Evolutionary conservation across 2,113 vertebrate species (phyloP), one percentile per base, ranked within the genome.

Genomic region (Casuarius casuarius): DNA sequence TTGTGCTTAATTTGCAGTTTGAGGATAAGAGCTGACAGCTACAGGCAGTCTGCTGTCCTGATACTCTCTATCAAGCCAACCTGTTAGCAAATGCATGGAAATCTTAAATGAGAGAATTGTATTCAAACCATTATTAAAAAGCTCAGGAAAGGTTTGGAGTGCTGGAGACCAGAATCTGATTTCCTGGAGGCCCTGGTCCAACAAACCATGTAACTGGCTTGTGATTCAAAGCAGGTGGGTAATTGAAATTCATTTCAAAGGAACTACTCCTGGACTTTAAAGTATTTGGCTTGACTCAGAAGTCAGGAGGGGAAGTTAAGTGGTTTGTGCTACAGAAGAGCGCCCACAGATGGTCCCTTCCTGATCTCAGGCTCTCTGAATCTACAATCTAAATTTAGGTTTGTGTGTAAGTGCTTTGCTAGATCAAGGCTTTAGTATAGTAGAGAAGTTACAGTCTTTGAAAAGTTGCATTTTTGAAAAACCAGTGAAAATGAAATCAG

Each of bases 211-310:
- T 91, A 95, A 91, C 85, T 92, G 75, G 82, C 68, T 94, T 96
- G 91, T 96, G 95, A 94, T 95, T 97, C 91, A 95, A 96, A 97
- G 94, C 87, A 97, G 85, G 93, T 72, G 76, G 79, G 94, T 94
- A 94, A 96, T 72, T 96, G 94, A 97, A 96, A 95, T 91, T 91
- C 74, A 61, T 96, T 97, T 96, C 94, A 97, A 92, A 96, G 90
- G 87, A 77, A 15, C 59, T 95, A 82, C 79, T 94, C 63, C 74
- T 91, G 92, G 91, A 95, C 95, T 95, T 97, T 94, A 94, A 97
- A 95, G 90, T 80, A 75, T 92, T 96, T 95, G 94, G 93, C 93
- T 97, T 87, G 94, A 97, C 79, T 96, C 84, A 84, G 89, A 91
- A 93, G 89, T 90, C 90, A 95, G 91, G 75, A 96, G 91, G 91